Evolutionary conservation across 2,797 vertebrate genomes (phyloP).

Genomic region (Pantherophis vulpinus): DNA sequence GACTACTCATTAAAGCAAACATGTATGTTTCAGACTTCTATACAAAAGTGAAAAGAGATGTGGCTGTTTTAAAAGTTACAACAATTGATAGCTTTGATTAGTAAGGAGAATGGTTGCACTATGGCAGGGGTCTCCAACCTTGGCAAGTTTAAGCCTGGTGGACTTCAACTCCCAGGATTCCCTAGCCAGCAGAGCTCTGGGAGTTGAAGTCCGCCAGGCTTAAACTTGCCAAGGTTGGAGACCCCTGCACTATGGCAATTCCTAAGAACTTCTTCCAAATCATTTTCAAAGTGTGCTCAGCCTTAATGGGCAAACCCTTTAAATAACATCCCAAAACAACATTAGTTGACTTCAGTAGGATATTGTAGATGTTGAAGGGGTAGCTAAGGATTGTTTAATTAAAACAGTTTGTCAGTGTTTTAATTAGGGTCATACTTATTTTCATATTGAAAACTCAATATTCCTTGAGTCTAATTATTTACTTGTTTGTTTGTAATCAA

Average conservation of each 20-base stretch:
- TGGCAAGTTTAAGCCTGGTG: too few species aligned
- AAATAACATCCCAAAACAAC: neutral
- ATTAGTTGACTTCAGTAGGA: neutral
- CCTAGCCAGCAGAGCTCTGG: too few species aligned
- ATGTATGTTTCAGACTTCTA: neutral
- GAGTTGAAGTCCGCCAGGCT: too few species aligned
- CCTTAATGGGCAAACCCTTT: neutral
- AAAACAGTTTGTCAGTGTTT: neutral
- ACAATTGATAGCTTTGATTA: neutral
- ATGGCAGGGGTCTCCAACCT: too few species aligned
- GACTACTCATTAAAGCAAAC: neutral
- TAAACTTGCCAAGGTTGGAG: too few species aligned
- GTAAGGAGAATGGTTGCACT: neutral
- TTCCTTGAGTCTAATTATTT: neutral
- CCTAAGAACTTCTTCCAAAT: neutral
- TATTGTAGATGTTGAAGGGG: neutral
- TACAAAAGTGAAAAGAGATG: neutral
- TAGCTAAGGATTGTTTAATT: neutral
- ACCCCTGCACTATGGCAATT: neutral
- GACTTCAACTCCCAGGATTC: too few species aligned
- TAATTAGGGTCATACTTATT: neutral
- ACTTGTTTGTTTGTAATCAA: neutral
- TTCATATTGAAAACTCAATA: neutral
- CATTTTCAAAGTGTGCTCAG: neutral
- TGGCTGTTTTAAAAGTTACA: neutral